A percentile compares a stretch with the other conserved stretches of the same genome.
phyloP scores from a whole-genome alignment of 2,797 vertebrate species.

The Sebastes itinus region DNA sequence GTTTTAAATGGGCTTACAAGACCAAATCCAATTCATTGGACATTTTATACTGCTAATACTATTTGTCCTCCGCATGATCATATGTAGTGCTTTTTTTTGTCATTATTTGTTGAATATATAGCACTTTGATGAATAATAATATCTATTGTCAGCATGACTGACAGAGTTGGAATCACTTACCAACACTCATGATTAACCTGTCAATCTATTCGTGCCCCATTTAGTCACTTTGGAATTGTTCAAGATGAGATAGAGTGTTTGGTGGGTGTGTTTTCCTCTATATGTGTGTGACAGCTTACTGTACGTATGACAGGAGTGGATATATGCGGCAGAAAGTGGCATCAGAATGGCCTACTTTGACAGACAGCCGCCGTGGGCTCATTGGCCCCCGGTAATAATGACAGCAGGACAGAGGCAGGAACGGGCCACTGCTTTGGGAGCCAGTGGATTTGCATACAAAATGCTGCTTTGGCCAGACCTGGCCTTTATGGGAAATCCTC shows the following conservation, averaged over 20 bases:
- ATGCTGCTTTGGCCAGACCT: constrained; percentile 80
- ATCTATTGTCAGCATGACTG: constrained; percentile 2
- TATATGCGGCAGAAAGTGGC: constrained; percentile 30
- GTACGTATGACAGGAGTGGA: constrained; percentile 33
- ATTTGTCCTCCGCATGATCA: constrained; percentile 50
- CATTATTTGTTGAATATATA: constrained; percentile 1
- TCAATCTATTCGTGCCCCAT: not conserved
- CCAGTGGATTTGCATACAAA: constrained; percentile 82
- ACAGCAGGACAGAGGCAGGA: constrained; percentile 71
- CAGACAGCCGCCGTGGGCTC: constrained; percentile 55
- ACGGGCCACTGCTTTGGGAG: constrained; percentile 58
- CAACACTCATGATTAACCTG: not conserved
- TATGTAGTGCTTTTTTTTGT: constrained; percentile 20
- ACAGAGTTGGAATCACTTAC: not conserved
- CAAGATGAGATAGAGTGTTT: not conserved
- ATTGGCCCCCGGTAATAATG: constrained; percentile 59
- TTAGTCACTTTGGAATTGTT: constrained; percentile 24
- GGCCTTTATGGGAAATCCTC: constrained; percentile 83
- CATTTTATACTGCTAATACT: constrained; percentile 57
- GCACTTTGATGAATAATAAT: not conserved
- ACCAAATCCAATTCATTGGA: constrained; percentile 63
- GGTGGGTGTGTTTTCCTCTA: not conserved
- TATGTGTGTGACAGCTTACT: not conserved
- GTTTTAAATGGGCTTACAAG: constrained; percentile 63
- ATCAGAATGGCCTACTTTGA: constrained; percentile 56